Conservation (phyloP, 1,140 invertebrate species). For the Drosophila neocordata region DNA sequence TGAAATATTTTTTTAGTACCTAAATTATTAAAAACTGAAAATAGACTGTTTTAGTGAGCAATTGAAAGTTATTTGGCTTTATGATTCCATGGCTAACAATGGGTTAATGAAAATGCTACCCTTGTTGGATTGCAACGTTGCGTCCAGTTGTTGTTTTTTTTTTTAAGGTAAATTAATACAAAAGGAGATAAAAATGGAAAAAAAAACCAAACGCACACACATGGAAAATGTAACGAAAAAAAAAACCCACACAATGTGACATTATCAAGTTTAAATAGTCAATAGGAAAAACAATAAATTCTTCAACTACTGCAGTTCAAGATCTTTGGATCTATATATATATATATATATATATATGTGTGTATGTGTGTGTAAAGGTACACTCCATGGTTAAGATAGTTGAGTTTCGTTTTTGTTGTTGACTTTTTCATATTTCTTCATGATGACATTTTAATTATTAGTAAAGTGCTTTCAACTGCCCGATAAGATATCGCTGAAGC, state of each 20-base stretch:
- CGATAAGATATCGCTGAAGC: constrained; percentile 66
- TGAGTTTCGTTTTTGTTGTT: constrained; percentile 53
- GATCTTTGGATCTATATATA: constrained; percentile 23
- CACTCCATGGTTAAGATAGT: constrained; percentile 9
- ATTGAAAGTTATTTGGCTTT: too few species aligned
- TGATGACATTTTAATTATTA: constrained; percentile 82
- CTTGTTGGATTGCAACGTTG: constrained; percentile 12
- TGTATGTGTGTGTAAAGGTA: background rate
- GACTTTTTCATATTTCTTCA: constrained; percentile 81
- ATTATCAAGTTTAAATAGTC: constrained; percentile 71
- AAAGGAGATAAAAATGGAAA: constrained; percentile 39
- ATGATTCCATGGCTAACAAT: background rate
- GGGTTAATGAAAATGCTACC: constrained; percentile 23
- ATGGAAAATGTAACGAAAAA: constrained; percentile 30
- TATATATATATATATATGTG: background rate
- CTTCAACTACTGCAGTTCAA: constrained; percentile 50
- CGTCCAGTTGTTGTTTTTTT: constrained; percentile 37
- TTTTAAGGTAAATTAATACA: constrained; percentile 49
- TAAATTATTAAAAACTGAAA: too few species aligned
- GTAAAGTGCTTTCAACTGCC: constrained; percentile 76
- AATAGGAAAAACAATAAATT: constrained; percentile 74
- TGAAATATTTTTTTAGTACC: too few species aligned
- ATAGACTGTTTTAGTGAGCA: too few species aligned
- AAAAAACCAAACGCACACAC: background rate
- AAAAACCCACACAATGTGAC: constrained; percentile 4